Base-by-base conservation (phyloP, 2,797 vertebrate species). In the Neosilurus mollespiculum region DNA sequence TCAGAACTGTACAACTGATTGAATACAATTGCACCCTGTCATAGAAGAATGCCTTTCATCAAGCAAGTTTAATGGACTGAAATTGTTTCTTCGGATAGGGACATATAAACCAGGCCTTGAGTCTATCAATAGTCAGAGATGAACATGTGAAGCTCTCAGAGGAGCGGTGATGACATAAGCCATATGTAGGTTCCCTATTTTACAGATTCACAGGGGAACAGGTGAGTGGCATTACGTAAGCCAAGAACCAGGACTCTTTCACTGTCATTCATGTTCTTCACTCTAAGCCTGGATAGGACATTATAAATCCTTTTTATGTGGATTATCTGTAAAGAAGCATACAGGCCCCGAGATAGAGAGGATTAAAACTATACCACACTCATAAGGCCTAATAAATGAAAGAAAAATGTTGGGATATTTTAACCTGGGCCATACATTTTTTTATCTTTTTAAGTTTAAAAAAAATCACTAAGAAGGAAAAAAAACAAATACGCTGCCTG, bases 101-200 rank as follows among this genome's bases (percentile, higher is more conserved):
- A 56, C 73, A 76, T 30, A 65, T 43, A 78, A 85, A 82, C 81
- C 69, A 87, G 84, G 81, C 70, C 81, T 85, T 12, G 53, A 62
- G 66, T 82, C 86, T 88, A 87, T 88, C 86, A 86, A 87, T 88
- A 88, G 87, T 81, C 82, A 37, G 66, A 76, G 82, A 84, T 73
- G 79, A 92, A 87, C 4, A 56, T 77, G 72, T 34, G 58, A 81
- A 86, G 69, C 86, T 85, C 77, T 85, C 59, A 22, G 72, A 66
- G 86, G 88, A 89, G 51, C 34, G 12, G 16, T 22, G 1, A 20
- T 93, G 91, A 93, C 81, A 85, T 92, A 89, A 94, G 83, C 24
- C n/a, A 26, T 90, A 92, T 91, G 76, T 88, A 87, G 91, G 90
- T 87, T 91, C 89, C 87, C 84, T 86, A 71, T 67, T 84, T 88